A percentile compares a stretch with the other conserved stretches of the same genome.
Conservation (phyloP, 30 jellyfish, hydroid and myxozoan genomes). For the Chironex yamaguchii region DNA sequence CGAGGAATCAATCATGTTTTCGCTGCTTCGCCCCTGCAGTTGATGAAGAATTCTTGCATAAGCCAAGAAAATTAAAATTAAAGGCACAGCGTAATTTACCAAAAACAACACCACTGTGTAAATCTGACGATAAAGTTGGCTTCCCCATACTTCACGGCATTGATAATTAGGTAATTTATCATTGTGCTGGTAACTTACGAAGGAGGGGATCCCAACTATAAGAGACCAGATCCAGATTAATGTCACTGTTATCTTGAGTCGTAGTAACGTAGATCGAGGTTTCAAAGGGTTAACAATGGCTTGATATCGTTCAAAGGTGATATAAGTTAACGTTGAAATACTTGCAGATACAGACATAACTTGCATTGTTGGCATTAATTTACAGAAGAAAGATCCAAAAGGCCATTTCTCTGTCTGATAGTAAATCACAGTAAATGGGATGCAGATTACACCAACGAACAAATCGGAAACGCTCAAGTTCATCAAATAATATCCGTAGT, state of each 20-base stretch:
- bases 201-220: conserved; percentile 73
- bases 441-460: conserved; percentile 71
- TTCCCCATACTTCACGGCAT: conserved; percentile 79
- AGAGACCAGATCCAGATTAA: conserved; percentile 80
- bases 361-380: conserved; percentile 73
- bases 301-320: conserved; percentile 81
- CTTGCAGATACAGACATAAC: conserved; percentile 80
- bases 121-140: conserved; percentile 27
- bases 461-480: conserved; percentile 72
- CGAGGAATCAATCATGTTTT: conserved; percentile 44
- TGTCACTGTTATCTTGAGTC: conserved; percentile 43
- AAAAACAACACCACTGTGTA: conserved; percentile 65
- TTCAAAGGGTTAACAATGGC: conserved; percentile 76
- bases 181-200: conserved; percentile 53
- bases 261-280: conserved; percentile 70
- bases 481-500: conserved; percentile 76
- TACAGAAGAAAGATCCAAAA: conserved; percentile 72
- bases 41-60: conserved; percentile 32
- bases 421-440: conserved; percentile 77
- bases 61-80: conserved; percentile 44
- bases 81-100: conserved; percentile 66
- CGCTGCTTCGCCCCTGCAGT: conserved; percentile 38
- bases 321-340: conserved; percentile 67
- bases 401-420: conserved; percentile 68
- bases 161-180: conserved; percentile 13